These are phyloP conservation scores for Rhyacophila brunnea DNA, from an alignment of 1,140 invertebrate species.

Conservation along the genomic window DNA sequence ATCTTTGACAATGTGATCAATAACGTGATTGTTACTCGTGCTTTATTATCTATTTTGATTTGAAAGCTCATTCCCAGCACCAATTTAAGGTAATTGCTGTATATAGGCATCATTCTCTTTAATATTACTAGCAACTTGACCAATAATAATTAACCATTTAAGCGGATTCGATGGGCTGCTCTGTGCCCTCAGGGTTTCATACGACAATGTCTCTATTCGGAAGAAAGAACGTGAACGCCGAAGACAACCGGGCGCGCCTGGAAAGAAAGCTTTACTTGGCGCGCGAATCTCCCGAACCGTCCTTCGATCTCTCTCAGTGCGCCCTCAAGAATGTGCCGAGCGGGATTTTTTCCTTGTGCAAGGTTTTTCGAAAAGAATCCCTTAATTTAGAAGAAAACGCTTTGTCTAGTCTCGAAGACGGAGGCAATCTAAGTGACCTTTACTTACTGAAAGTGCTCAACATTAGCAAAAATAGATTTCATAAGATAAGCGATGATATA, in stretches of 20 bases:
- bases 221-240: slow-evolving; percentile 35
- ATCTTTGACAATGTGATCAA: too few relatives aligned
- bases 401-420: slow-evolving; percentile 65
- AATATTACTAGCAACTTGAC: too few relatives aligned
- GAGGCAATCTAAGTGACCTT: slow-evolving; percentile 69
- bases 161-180: slow-evolving; percentile 46
- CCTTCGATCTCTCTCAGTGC: slow-evolving; percentile 75
- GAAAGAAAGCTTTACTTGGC: slow-evolving; percentile 73
- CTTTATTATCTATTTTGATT: too few relatives aligned
- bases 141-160: too few relatives aligned
- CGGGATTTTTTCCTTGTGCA: slow-evolving; percentile 74
- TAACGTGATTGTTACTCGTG: too few relatives aligned
- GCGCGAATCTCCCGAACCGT: slow-evolving; percentile 70
- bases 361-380: slow-evolving; percentile 72
- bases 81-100: too few relatives aligned
- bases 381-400: slow-evolving; percentile 67
- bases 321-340: slow-evolving; percentile 65
- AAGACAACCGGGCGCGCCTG: slow-evolving; percentile 57
- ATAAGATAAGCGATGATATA: slow-evolving; percentile 61
- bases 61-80: too few relatives aligned
- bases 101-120: too few relatives aligned
- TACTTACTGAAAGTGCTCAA: slow-evolving; percentile 67
- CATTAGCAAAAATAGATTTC: slow-evolving; percentile 69
- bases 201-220: slow-evolving; percentile 48
- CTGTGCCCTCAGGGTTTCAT: slow-evolving; percentile 43